Conservation (phyloP, 2,113 vertebrate species). For the Myotis davidii region DNA sequence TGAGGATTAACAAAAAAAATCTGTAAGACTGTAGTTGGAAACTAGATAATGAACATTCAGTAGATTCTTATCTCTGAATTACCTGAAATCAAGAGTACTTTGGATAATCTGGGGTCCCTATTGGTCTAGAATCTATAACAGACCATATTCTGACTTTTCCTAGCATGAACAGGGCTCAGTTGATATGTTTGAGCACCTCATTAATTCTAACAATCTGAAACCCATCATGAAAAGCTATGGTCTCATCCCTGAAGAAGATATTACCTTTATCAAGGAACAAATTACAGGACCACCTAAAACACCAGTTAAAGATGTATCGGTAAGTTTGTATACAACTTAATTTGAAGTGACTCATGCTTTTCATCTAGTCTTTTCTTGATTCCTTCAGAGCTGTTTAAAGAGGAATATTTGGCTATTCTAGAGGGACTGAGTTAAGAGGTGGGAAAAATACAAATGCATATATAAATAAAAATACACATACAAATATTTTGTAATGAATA, state of each 20-base stretch:
- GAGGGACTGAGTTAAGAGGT: background rate
- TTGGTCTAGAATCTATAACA: background rate
- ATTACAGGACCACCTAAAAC: slow-evolving; percentile 88
- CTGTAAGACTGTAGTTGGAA: background rate
- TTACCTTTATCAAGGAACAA: slow-evolving; percentile 95
- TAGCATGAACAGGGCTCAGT: slow-evolving; percentile 94
- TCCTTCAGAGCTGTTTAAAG: background rate
- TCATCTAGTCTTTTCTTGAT: background rate
- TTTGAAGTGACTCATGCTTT: slow-evolving; percentile 5
- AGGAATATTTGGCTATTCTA: background rate
- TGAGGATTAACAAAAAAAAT: background rate
- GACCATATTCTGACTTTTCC: slow-evolving; percentile 40
- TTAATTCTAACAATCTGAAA: slow-evolving; percentile 87
- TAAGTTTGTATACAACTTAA: slow-evolving; percentile 66
- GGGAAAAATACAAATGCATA: background rate
- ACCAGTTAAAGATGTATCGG: background rate
- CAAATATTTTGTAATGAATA: background rate
- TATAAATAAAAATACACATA: background rate
- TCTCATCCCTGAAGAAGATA: slow-evolving; percentile 89
- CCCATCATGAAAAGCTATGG: slow-evolving; percentile 87
- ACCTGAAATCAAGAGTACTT: slow-evolving; percentile 21
- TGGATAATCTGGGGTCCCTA: background rate
- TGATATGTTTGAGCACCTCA: slow-evolving; percentile 94
- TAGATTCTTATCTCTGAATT: slow-evolving; percentile 36
- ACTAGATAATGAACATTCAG: background rate